These are phyloP conservation scores for Hydrolagus affinis DNA, from an alignment of 2,113 vertebrate genomes.

Conservation along the genomic window DNA sequence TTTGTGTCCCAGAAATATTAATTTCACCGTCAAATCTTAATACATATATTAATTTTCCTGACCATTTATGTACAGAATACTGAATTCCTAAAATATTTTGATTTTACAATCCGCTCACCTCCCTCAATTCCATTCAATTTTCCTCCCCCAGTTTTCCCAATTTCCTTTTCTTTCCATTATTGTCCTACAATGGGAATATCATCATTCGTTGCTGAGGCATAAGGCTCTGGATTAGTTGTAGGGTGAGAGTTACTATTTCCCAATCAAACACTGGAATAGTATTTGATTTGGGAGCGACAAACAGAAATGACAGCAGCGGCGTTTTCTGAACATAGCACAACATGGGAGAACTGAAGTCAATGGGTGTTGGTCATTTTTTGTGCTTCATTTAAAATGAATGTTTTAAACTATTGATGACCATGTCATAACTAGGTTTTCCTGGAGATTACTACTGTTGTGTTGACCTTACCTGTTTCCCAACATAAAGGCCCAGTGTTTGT, in stretches of 20 bases:
- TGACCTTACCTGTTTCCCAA: slow-evolving; percentile 72
- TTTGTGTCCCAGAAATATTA: background rate
- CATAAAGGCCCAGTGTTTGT: slow-evolving; percentile 92
- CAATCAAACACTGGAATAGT: too few species aligned
- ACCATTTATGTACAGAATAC: background rate
- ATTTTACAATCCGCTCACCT: background rate
- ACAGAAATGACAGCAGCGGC: too few species aligned
- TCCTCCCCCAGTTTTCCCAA: background rate
- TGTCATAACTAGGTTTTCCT: too few species aligned
- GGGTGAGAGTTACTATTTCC: too few species aligned
- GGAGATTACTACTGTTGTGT: background rate
- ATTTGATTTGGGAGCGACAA: too few species aligned
- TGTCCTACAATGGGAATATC: background rate
- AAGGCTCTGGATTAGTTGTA: too few species aligned
- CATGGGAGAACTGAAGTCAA: too few species aligned
- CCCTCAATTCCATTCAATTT: background rate
- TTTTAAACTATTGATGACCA: too few species aligned
- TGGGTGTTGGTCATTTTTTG: too few species aligned
- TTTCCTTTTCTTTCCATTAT: background rate
- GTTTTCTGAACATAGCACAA: too few species aligned
- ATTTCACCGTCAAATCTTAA: background rate
- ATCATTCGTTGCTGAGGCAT: too few species aligned
- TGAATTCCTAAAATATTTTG: background rate
- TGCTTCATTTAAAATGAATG: too few species aligned
- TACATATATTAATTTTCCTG: background rate